Evolutionary conservation across 2,888 invertebrate genomes (phyloP), one percentile per base, ranked within the genome.

Genomic region (Doris montereyensis): DNA sequence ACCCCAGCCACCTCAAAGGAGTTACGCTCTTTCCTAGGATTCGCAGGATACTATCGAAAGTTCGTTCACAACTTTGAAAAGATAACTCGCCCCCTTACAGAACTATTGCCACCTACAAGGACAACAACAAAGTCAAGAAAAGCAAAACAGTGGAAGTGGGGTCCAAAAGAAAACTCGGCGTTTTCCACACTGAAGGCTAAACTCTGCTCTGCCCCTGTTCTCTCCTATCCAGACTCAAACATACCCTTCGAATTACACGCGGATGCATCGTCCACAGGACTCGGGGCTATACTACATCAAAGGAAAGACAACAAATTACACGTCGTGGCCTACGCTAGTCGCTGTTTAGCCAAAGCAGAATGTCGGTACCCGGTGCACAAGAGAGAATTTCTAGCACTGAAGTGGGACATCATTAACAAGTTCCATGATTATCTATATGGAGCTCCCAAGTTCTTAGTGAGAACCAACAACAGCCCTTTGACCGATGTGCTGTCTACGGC

Each of bases 321-420:
- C 26, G 81, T 78, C 1, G 77, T 84, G n/a, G 79, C 81, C n/a
- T 83, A 83, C 71, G 81, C 79, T 5, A 79, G 78, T 57, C 32
- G 82, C n/a, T 30, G 52, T 1, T 70, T 83, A 34, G 17, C 5
- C 17, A 41, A 68, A 5, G 30, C 77, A 13, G 83, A 83, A 57
- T 21, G 60, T n/a, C n/a, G n/a, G n/a, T 72, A 67, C 34, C 21
- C 83, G 68, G 82, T 80, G 30, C 81, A 77, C 71, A 82, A 82
- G 67, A 24, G 84, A 24, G 83, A 83, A 67, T 68, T 81, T 26
- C 73, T 84, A 5, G 84, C 72, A 41, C 13, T 76, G 41, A 76
- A 67, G 41, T 65, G 83, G 84, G 81, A 83, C 2, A 73, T 81
- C 24, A 71, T 71, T n/a, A 79, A 82, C 10, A 82, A 83, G 57